Conservation (phyloP, 2,113 vertebrate genomes). For the Otocyon megalotis region DNA sequence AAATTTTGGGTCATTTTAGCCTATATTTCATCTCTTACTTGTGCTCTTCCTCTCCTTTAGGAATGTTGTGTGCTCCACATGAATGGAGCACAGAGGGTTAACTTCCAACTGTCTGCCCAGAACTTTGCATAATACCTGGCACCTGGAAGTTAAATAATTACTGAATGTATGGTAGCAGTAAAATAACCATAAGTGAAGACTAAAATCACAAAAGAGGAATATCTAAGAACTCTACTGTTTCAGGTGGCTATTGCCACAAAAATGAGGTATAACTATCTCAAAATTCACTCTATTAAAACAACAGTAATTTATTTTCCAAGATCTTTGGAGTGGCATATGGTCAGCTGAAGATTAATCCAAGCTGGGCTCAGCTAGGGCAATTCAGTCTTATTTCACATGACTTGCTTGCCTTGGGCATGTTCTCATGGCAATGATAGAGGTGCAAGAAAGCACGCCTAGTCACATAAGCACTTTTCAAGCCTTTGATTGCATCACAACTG, state of each 20-base stretch:
- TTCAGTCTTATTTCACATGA: neutral
- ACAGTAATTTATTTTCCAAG: neutral
- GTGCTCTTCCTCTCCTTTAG: neutral
- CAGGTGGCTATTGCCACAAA: constrained; percentile 2
- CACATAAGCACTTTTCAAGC: neutral
- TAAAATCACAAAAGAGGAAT: neutral
- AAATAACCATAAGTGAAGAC: neutral
- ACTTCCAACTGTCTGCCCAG: neutral
- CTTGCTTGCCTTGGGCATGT: neutral
- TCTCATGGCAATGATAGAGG: neutral
- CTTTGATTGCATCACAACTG: neutral
- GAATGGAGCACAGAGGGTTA: neutral
- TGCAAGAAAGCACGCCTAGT: neutral
- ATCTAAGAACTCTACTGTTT: neutral
- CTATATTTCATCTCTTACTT: neutral
- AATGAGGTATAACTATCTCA: constrained; percentile 18
- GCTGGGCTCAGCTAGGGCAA: neutral
- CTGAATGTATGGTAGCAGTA: neutral
- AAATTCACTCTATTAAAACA: neutral
- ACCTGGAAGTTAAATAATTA: neutral
- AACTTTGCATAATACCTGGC: neutral
- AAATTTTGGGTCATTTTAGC: neutral
- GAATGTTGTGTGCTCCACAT: neutral
- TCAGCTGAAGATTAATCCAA: neutral
- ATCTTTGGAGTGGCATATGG: neutral